Evolutionary conservation across 2,888 invertebrate genomes (phyloP).

Genomic region (Rhorus exstirpatorius): DNA sequence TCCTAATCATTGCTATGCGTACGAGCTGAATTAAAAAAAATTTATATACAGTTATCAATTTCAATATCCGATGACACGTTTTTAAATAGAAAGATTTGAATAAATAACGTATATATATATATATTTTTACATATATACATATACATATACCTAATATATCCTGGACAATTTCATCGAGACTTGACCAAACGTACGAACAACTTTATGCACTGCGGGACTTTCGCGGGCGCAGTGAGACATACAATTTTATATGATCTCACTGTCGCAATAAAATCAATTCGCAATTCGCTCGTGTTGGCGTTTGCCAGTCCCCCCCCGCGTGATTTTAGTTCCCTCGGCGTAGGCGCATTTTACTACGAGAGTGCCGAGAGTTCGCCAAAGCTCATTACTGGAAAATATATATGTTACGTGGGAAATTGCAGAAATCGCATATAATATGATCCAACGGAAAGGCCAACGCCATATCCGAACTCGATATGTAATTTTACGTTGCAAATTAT

Average conservation of each 20-base stretch:
- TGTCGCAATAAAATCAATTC: constrained; percentile 58
- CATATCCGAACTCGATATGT: not conserved
- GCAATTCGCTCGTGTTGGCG: constrained; percentile 13
- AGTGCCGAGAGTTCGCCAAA: constrained; percentile 47
- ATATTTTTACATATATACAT: not conserved
- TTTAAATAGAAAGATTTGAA: constrained; percentile 29
- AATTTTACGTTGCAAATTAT: no score
- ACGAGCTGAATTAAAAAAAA: constrained; percentile 12
- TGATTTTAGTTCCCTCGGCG: constrained; percentile 43
- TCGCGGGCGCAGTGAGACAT: constrained; percentile 35
- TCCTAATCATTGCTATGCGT: constrained; percentile 20
- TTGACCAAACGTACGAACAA: constrained; percentile 28
- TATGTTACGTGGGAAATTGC: constrained; percentile 60
- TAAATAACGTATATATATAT: constrained; percentile 6
- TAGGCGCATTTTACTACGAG: constrained; percentile 45
- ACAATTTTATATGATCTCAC: constrained; percentile 53
- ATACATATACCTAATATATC: not conserved
- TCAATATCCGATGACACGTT: constrained; percentile 27
- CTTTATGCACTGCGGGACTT: constrained; percentile 26
- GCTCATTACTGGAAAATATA: constrained; percentile 58
- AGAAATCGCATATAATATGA: constrained; percentile 35
- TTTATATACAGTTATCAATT: no score
- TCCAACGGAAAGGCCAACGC: constrained; percentile 39
- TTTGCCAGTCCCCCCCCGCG: not conserved
- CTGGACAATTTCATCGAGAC: constrained; percentile 29